Evolutionary conservation across 2,888 invertebrate species (phyloP), one percentile per base, ranked within the genome.

Genomic region (Idaea dimidiata): DNA sequence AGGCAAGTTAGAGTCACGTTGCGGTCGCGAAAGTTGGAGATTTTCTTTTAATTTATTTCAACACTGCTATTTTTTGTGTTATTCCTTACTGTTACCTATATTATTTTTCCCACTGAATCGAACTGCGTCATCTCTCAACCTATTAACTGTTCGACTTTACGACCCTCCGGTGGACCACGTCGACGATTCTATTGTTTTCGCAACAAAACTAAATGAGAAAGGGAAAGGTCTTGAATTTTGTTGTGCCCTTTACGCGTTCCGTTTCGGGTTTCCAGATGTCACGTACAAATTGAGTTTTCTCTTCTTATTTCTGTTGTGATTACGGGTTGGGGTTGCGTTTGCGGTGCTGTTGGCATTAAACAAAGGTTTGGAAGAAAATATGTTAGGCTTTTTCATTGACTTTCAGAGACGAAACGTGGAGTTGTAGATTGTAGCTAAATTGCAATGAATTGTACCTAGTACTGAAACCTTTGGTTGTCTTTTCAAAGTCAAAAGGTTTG

Each of bases 91-190:
- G n/a, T n/a, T n/a, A n/a, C n/a, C n/a, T 32, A 33, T 10, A 6
- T 43, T 43, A 3, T 43, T 8, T 43, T 43, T 43, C 43, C 10
- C 14, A 43, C 43, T 43, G 43, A 10, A 43, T 43, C 43, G 43
- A 43, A 43, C 14, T 43, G 43, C 10, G 43, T 43, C 43, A 8
- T 54, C 66, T 59, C 62, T 71, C 65, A 68, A 67, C 65, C 67
- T 63, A 70, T 71, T 67, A 72, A 66, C 63, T 65, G 66, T 64
- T 70, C 67, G 67, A 43, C 10, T 56, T 56, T 18, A 56, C 18
- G 56, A 14, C 17, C 18, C 56, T 17, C 56, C 17, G 17, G 56
- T 56, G 56, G 56, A 56, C 56, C 61, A 63, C 60, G 63, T 60
- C 57, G 65, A 58, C 64, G 55, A 63, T 66, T 62, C 63, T 63